These are phyloP conservation scores for Caenorhabditis sp. DNA, from an alignment of 2,888 invertebrate species.

Conservation along the genomic window DNA sequence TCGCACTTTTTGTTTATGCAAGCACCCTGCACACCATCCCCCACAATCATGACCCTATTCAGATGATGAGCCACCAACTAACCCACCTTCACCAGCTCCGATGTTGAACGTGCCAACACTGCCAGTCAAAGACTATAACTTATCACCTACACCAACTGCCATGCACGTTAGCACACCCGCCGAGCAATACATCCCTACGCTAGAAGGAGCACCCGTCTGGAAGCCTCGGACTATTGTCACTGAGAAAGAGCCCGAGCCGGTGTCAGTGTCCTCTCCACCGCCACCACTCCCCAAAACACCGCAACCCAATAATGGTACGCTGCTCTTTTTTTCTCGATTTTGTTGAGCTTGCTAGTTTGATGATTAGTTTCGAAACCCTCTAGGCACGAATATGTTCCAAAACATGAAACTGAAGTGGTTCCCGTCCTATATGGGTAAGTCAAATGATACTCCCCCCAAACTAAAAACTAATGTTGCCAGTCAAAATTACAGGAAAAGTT, in stretches of 20 bases:
- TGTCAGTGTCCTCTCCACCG: conserved; percentile 46
- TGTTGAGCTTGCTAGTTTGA: neutral
- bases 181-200: conserved; percentile 24
- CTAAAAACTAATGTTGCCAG: neutral
- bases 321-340: conserved; percentile 6
- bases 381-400: conserved; percentile 53
- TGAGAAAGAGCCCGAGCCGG: neutral
- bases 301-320: conserved; percentile 62
- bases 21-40: neutral
- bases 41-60: conserved; percentile 20
- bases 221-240: conserved; percentile 10
- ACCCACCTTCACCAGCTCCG: conserved; percentile 58
- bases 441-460: neutral
- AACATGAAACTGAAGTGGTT: conserved; percentile 62
- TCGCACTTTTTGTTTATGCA: conserved; percentile 5
- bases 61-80: conserved; percentile 65
- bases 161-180: conserved; percentile 34
- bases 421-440: conserved; percentile 60
- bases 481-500: conserved; percentile 46
- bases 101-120: conserved; percentile 35
- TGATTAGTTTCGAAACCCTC: conserved; percentile 27
- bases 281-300: conserved; percentile 64
- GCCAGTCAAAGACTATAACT: conserved; percentile 65
- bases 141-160: conserved; percentile 50
- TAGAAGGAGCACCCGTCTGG: conserved; percentile 54